A percentile compares a stretch with the other conserved stretches of the same genome.
These are phyloP conservation scores for Calypte anna DNA, from an alignment of 2,113 vertebrate genomes.

Conservation along the genomic window DNA sequence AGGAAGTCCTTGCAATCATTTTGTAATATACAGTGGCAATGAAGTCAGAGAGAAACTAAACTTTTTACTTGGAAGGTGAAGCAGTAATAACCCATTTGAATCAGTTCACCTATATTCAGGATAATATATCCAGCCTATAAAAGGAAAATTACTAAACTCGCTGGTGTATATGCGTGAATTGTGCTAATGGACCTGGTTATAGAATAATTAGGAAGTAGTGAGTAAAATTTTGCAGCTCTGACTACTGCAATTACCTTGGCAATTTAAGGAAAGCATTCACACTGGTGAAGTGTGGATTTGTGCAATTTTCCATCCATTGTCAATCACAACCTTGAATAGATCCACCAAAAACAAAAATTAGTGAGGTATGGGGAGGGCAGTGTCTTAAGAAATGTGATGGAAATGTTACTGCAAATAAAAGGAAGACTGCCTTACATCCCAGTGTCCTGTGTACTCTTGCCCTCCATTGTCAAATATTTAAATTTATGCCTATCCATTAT, in stretches of 20 bases:
- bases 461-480: neutral
- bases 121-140: conserved; percentile 20
- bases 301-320: neutral
- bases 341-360: neutral
- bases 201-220: conserved; percentile 10
- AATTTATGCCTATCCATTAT: neutral
- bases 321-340: neutral
- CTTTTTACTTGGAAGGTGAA: conserved; percentile 5
- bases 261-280: neutral
- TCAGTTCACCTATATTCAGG: conserved; percentile 30
- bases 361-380: neutral
- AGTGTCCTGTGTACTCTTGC: neutral
- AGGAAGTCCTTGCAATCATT: neutral
- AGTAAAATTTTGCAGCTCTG: neutral
- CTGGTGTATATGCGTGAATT: neutral
- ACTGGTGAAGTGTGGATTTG: neutral
- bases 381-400: neutral
- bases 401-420: neutral
- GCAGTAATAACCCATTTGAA: conserved; percentile 27
- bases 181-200: neutral
- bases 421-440: neutral
- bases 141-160: conserved; percentile 47
- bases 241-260: neutral
- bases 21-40: neutral
- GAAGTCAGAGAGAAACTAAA: neutral